Evolutionary conservation across 2,797 vertebrate species (phyloP).

Genomic region (Sebastes diaconus): DNA sequence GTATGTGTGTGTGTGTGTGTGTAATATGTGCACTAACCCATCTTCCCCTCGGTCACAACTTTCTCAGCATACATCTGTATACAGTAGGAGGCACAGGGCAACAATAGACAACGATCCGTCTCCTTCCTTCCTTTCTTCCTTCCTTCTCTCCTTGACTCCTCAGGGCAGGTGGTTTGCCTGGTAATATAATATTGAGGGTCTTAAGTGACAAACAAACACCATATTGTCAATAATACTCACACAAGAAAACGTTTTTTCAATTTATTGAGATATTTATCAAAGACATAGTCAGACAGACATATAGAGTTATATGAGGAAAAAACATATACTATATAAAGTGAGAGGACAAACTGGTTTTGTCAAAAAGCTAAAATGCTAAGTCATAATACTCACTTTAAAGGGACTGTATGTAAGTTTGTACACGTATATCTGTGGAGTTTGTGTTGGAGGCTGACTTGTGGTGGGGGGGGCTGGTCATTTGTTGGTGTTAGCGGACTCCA

Average conservation of each 20-base stretch:
- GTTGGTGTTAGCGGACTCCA: no score
- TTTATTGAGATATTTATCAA: background rate
- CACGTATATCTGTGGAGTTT: no score
- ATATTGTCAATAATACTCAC: background rate
- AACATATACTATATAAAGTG: background rate
- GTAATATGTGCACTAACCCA: conserved; percentile 73
- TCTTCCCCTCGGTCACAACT: conserved; percentile 81
- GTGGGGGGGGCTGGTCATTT: no score
- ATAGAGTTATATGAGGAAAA: background rate
- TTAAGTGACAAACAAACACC: background rate
- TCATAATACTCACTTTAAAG: background rate
- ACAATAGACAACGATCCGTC: conserved; percentile 1
- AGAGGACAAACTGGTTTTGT: background rate
- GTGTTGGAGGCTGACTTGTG: no score
- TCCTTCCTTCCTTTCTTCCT: conserved; percentile 4
- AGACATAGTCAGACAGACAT: background rate
- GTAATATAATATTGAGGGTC: background rate
- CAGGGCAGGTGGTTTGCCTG: conserved; percentile 25
- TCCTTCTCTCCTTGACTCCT: conserved; percentile 9
- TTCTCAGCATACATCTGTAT: conserved; percentile 74
- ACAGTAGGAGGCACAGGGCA: conserved; percentile 10
- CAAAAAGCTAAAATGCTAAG: no score
- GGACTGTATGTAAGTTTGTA: no score
- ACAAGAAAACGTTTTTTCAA: background rate
- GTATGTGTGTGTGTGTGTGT: conserved; percentile 10